Conservation (phyloP, 1,140 invertebrate genomes). For the Ceratosolen solmsi region DNA sequence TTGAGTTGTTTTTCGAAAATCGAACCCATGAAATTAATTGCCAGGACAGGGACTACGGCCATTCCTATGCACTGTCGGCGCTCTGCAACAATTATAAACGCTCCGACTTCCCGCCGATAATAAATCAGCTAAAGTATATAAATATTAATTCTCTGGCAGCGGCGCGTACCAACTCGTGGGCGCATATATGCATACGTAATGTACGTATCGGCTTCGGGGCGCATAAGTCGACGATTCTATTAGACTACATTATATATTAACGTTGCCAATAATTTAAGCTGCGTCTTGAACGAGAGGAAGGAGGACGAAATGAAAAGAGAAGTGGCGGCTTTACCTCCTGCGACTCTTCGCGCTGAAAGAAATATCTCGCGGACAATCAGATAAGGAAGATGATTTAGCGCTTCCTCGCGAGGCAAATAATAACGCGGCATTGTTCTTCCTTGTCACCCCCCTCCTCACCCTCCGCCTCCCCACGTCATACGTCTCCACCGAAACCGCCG, state of each 20-base stretch:
- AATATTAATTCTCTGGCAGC: conserved; percentile 40
- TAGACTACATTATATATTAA: conserved; percentile 39
- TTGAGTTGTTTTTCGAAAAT: conserved; percentile 31
- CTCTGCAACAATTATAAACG: conserved; percentile 36
- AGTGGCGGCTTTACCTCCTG: background rate
- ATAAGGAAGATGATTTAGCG: conserved; percentile 50
- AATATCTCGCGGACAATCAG: conserved; percentile 44
- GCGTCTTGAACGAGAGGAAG: background rate
- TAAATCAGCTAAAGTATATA: conserved; percentile 43
- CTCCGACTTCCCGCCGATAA: conserved; percentile 7
- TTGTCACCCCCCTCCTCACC: background rate
- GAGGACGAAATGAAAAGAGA: background rate
- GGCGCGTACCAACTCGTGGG: background rate
- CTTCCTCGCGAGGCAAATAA: conserved; percentile 46
- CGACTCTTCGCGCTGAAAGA: conserved; percentile 21
- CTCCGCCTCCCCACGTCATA: no score
- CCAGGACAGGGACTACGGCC: background rate
- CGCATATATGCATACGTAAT: conserved; percentile 1
- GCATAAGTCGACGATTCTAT: conserved; percentile 42
- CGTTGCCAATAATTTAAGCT: conserved; percentile 32
- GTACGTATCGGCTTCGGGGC: background rate
- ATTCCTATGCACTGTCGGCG: background rate
- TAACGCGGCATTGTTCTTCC: conserved; percentile 46
- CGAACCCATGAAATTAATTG: conserved; percentile 23
- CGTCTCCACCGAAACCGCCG: no score